Base-by-base conservation (phyloP, 2,113 vertebrate genomes). In the Uropsilus gracilis region DNA sequence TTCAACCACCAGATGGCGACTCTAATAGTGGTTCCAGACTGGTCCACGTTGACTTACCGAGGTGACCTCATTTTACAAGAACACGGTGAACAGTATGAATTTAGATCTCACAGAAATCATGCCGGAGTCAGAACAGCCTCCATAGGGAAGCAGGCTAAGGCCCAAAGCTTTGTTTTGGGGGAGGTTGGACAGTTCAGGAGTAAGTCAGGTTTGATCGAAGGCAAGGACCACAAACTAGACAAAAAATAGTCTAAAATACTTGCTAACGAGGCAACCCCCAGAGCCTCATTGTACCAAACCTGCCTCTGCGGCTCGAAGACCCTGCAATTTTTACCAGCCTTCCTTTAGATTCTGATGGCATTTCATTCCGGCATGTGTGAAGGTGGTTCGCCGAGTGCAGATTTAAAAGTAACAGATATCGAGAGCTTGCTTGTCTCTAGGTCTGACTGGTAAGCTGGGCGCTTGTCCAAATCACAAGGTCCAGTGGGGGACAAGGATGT, bases 1-100 rank as follows among this genome's bases (percentile, higher is more conserved):
- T 1, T 0, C 68, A 72, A 75, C 86, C 44, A 75, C 91, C 89
- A 95, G 96, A 55, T 83, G 92, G 94, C 73, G 0, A n/a, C 4
- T 20, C 5, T 28, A 87, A 11, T 20, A 39, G 39, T 30, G 12
- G 26, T 32, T 57, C 48, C 73, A 34, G 24, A 32, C 76, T 53
- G 4, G 22, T 84, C 22, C 28, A 28, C 13, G 18, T 87, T 93
- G 57, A 53, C 4, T 55, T 69, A 66, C 2, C 32, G 76, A 59
- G 39, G 78, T 57, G 53, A 61, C 0, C 0, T 50, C 50, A 37
- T 37, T 90, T 89, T 50, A 83, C 91, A 87, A 76, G 24, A 73
- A 73, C 50, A 55, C 26, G 76, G 32, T 46, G 22, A 94, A 46
- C 39, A 63, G 20, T 48, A 39, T 81, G 22, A 84, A 68, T 61